phyloP scores from a whole-genome alignment of 2,113 vertebrate species.

The Microcebus jonahi region DNA sequence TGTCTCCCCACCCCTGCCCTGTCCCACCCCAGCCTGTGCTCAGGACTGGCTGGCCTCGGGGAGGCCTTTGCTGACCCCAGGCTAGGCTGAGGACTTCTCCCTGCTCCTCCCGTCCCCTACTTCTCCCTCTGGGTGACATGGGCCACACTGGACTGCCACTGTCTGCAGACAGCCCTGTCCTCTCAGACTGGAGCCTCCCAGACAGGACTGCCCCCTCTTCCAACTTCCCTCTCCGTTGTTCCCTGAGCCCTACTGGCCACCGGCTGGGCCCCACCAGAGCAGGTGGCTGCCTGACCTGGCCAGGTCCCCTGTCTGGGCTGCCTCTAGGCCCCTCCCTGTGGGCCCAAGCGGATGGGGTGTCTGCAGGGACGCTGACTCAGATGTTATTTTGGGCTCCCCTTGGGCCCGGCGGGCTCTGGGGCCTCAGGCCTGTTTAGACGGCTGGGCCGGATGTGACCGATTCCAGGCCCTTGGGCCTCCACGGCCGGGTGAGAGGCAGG shows the following conservation, averaged over 20 bases:
- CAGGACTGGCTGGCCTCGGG: not conserved
- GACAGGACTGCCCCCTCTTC: rapidly evolving
- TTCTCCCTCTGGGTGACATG: not conserved
- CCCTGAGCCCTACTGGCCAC: not conserved
- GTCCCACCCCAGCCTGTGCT: not conserved
- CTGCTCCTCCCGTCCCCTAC: rapidly evolving
- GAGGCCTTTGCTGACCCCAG: not conserved
- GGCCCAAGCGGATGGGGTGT: slow-evolving; percentile 19
- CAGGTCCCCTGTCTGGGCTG: slow-evolving; percentile 38
- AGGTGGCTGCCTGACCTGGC: slow-evolving; percentile 32
- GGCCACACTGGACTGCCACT: not conserved
- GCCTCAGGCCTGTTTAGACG: slow-evolving; percentile 72
- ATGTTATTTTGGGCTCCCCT: slow-evolving; percentile 79
- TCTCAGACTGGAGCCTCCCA: not conserved
- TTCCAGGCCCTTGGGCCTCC: not conserved
- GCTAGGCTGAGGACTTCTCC: not conserved
- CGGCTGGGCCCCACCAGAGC: slow-evolving; percentile 1
- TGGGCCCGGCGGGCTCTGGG: slow-evolving; percentile 38
- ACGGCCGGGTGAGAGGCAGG: not conserved
- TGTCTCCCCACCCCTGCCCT: not conserved
- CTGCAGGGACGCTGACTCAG: slow-evolving; percentile 72
- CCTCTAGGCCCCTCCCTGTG: slow-evolving; percentile 31
- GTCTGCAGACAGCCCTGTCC: not conserved
- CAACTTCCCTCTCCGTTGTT: not conserved
- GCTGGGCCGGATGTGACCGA: slow-evolving; percentile 64